Base-by-base conservation (phyloP, 2,888 invertebrate species). In the Orthonevra nobilis region DNA sequence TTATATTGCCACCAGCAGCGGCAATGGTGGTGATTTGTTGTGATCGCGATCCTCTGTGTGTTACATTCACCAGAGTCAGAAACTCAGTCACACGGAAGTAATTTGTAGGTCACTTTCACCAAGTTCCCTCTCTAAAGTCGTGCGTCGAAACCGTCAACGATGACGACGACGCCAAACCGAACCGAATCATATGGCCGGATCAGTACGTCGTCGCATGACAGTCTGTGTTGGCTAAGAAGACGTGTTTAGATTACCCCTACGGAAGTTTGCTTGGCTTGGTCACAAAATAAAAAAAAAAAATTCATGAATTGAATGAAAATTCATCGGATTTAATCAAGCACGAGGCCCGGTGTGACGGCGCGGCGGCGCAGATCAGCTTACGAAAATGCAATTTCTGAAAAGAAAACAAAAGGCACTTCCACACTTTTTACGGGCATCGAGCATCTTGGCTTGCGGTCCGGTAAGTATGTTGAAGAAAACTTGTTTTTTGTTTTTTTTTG, bases 61-160 rank as follows among this genome's bases (percentile, higher is more conserved):
- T 68, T 79, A 61, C 73, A 79, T 79, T 79, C 79, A 73, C 79
- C 42, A 14, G 60, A 66, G 54, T 54, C 79, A 66, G 61, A 79
- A 68, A 73, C 56, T 56, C 60, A 74, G 68, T 81, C 81, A 85
- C 84, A 84, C 84, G 85, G 85, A 85, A 85, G 85, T 85, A 83
- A 84, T 84, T 86, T 87, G 85, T 86, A 85, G 86, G 87, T 86
- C 87, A 88, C 87, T 87, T 87, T 87, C 87, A 84, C 87, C 86
- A 20, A 61, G 70, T 70, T 70, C 70, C 70, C 79, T 79, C 73
- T 79, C 73, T 79, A 79, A 73, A 79, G 66, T 68, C 61, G 73
- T 56, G 64, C 60, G 66, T 68, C 60, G 60, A 17, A 19, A 52
- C 30, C 14, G 28, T 44, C 14, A 20, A 34, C 26, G 30, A 28